phyloP scores from a whole-genome alignment of 1,140 invertebrate genomes.

The Amyelois transitella region DNA sequence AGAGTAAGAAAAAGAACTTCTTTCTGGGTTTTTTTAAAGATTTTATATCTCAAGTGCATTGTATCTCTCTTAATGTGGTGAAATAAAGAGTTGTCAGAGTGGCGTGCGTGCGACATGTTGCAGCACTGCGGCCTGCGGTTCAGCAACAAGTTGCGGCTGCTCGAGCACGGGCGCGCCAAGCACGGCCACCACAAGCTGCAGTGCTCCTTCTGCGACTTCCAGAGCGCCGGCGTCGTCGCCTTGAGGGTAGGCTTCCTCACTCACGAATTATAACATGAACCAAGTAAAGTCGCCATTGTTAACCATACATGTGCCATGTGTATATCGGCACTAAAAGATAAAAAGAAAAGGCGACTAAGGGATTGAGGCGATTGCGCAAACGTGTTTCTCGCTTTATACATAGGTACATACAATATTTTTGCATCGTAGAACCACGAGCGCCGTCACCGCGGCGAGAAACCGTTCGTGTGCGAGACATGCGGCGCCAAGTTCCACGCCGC shows the following conservation, averaged over 20 bases:
- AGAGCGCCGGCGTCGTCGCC: conserved; percentile 18
- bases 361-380: too few species aligned
- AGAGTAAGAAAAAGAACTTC: too few species aligned
- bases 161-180: conserved; percentile 33
- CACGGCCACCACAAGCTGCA: conserved; percentile 43
- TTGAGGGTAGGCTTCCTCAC: conserved; percentile 17
- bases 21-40: too few species aligned
- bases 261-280: background rate
- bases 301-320: too few species aligned
- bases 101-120: background rate
- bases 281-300: too few species aligned
- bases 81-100: too few species aligned
- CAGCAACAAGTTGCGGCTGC: conserved; percentile 28
- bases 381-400: background rate
- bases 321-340: too few species aligned
- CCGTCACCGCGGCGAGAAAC: conserved; percentile 65
- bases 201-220: conserved; percentile 30
- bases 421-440: conserved; percentile 46
- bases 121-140: conserved; percentile 35
- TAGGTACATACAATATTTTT: background rate
- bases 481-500: conserved; percentile 43
- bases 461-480: conserved; percentile 57
- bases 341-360: too few species aligned
- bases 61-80: too few species aligned
- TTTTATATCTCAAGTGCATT: too few species aligned